Evolutionary conservation across 2,113 vertebrate species (phyloP).

Genomic region (Haemorhous mexicanus): DNA sequence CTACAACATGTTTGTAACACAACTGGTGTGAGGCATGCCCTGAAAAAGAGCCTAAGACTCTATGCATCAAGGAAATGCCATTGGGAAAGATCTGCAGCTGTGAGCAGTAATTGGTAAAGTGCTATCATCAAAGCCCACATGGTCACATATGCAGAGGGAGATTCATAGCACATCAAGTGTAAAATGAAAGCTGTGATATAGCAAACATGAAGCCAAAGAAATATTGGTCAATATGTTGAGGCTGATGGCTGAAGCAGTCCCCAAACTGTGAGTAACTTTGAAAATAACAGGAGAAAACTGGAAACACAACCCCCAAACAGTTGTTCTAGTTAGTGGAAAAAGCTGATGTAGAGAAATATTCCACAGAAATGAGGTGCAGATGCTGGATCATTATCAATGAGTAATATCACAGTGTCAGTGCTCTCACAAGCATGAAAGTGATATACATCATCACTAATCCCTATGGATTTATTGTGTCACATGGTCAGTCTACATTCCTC

Average conservation of each 20-base stretch:
- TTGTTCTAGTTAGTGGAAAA: not conserved
- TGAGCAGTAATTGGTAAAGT: slow-evolving; percentile 61
- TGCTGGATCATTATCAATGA: slow-evolving; percentile 40
- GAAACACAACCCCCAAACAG: too few relatives aligned
- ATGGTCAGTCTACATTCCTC: not conserved
- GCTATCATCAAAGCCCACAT: slow-evolving; percentile 57
- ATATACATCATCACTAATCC: slow-evolving; percentile 43
- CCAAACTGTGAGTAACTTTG: not conserved
- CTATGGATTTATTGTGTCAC: slow-evolving; percentile 8
- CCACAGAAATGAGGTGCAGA: slow-evolving; percentile 33
- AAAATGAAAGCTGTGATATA: slow-evolving; percentile 47
- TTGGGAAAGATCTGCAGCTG: slow-evolving; percentile 59
- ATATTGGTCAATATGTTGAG: slow-evolving; percentile 36
- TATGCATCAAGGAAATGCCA: slow-evolving; percentile 27
- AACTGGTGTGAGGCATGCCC: not conserved
- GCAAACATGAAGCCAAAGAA: slow-evolving; percentile 6
- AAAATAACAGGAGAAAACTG: not conserved
- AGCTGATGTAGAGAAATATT: not conserved
- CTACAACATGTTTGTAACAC: not conserved
- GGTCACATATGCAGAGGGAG: slow-evolving; percentile 46
- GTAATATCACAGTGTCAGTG: slow-evolving; percentile 18
- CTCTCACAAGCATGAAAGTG: slow-evolving; percentile 45
- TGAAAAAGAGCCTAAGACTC: slow-evolving; percentile 21
- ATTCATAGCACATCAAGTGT: slow-evolving; percentile 34
- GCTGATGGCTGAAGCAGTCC: not conserved